A percentile compares a stretch with the other conserved stretches of the same genome.
phyloP scores from a whole-genome alignment of 2,888 invertebrate species.

The Rhaphigaster nebulosa region DNA sequence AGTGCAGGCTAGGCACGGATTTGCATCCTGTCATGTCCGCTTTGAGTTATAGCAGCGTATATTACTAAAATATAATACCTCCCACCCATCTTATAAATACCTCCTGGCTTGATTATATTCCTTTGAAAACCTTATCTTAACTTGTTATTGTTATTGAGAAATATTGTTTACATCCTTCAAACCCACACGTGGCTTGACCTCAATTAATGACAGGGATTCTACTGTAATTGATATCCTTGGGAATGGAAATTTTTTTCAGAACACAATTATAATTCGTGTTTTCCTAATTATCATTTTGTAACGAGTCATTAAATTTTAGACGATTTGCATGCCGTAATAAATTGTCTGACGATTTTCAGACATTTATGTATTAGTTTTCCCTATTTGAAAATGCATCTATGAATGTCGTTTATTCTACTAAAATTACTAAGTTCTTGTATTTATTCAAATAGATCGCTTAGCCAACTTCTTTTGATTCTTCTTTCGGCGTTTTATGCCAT shows the following conservation, averaged over 20 bases:
- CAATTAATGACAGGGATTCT: not conserved
- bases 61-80: conserved; percentile 5
- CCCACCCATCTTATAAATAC: not conserved
- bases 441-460: too few species aligned
- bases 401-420: too few species aligned
- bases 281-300: not conserved
- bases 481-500: too few species aligned
- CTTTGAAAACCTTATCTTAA: not conserved
- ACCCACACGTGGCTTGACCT: not conserved
- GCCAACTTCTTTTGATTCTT: too few species aligned
- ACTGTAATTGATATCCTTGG: not conserved
- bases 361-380: too few species aligned
- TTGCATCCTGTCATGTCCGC: not conserved
- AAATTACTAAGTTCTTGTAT: too few species aligned
- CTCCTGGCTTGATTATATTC: not conserved
- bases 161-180: not conserved
- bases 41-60: not conserved
- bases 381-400: too few species aligned
- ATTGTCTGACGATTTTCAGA: not conserved
- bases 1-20: not conserved
- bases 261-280: not conserved
- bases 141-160: not conserved
- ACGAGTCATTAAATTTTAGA: not conserved
- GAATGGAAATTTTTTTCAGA: not conserved
- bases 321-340: not conserved